Evolutionary conservation across 2,888 invertebrate genomes (phyloP), one percentile per base, ranked within the genome.

Genomic region (Itoplectis maculator): DNA sequence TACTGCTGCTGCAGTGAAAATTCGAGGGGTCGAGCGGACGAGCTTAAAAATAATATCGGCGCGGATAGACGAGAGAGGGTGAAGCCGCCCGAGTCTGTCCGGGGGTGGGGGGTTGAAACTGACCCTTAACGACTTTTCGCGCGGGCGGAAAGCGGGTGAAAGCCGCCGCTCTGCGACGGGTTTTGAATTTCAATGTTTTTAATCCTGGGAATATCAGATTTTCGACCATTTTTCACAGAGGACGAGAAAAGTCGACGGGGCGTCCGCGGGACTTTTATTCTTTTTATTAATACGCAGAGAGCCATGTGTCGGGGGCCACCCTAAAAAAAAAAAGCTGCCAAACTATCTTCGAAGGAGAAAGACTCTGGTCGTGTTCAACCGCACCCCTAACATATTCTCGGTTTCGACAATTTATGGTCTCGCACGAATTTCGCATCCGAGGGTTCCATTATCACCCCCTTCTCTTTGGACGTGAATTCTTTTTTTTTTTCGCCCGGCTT

Each of bases 181-280:
- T 92, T 92, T 93, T 93, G 93, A 92, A 93, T 93, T 93, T 93
- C 92, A 93, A 93, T 93, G 91, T 93, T 93, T 92, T 92, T 93
- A 92, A 92, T 93, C 93, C 87, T 88, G 89, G n/a, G 91, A 91
- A 93, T 93, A 93, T 93, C 93, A 92, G 92, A 93, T 93, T 92
- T 92, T 92, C 89, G 86, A 87, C 91, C 90, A 93, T 93, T 93
- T 93, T 93, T 93, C 92, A 93, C 91, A 90, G 84, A 82, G 66
- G 83, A 77, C 45, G 45, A n/a, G 37, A 73, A 70, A 72, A 51
- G 77, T 77, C 80, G 79, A 69, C 79, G 84, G 79, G 84, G 81
- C 78, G 83, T 90, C 87, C 88, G 88, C 88, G 89, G 88, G 87
- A 89, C 89, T 91, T 91, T 90, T 89, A 90, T 90, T 7, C n/a